These are phyloP conservation scores for Myiopsitta monachus DNA, from an alignment of 2,113 vertebrate species.

Conservation along the genomic window DNA sequence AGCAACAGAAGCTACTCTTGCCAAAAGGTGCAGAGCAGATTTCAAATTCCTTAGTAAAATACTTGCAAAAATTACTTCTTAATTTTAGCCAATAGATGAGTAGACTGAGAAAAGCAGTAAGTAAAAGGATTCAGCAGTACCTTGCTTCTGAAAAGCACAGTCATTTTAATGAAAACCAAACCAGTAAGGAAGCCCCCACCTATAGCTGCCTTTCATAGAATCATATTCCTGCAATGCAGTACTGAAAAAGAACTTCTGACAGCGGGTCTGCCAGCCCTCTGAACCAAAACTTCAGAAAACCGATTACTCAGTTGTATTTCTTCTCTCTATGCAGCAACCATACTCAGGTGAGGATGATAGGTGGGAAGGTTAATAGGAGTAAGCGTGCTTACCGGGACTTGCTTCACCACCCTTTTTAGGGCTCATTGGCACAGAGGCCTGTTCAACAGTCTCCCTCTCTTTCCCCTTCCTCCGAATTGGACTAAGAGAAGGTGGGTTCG, in stretches of 20 bases:
- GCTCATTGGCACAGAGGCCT: conserved; percentile 83
- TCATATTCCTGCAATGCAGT: neutral
- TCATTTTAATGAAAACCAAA: neutral
- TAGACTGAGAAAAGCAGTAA: neutral
- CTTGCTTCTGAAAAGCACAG: neutral
- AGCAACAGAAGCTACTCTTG: neutral
- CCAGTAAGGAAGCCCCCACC: neutral
- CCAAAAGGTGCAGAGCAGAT: neutral
- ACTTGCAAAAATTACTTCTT: neutral
- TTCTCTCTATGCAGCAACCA: neutral
- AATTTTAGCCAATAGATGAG: neutral
- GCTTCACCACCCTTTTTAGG: conserved; percentile 89
- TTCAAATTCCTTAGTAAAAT: neutral
- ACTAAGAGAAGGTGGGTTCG: conserved; percentile 92
- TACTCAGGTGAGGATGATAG: fast-evolving
- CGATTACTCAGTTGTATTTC: neutral
- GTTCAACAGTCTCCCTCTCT: conserved; percentile 86
- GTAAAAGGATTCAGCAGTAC: neutral
- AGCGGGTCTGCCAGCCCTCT: neutral
- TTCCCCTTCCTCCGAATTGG: conserved; percentile 95
- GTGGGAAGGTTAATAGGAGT: neutral
- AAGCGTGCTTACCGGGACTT: conserved; percentile 79
- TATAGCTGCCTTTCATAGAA: neutral
- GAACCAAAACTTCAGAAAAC: neutral
- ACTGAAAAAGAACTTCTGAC: neutral